These are phyloP conservation scores for Drosophila formosana DNA, from an alignment of 2,888 invertebrate genomes.

Conservation along the genomic window DNA sequence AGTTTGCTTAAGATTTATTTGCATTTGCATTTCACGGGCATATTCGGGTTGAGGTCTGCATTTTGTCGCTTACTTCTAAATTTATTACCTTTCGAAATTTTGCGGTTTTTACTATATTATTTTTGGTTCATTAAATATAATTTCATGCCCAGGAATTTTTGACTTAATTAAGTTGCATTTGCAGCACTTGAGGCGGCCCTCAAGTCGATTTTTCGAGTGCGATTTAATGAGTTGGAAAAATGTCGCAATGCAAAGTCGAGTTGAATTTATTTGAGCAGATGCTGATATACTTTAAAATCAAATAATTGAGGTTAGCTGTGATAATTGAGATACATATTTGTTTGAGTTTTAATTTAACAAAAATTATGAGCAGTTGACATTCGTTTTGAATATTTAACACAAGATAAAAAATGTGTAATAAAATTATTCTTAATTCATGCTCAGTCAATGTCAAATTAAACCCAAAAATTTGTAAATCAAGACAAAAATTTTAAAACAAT, in stretches of 20 bases:
- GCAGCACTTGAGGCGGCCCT: slow-evolving; percentile 30
- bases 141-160: slow-evolving; percentile 61
- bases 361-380: too few relatives aligned
- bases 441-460: too few relatives aligned
- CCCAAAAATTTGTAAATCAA: too few relatives aligned
- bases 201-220: slow-evolving; percentile 33
- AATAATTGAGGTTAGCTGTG: not conserved
- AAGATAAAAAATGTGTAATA: too few relatives aligned
- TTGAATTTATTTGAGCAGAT: slow-evolving; percentile 30
- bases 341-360: not conserved
- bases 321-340: not conserved
- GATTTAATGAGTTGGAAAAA: slow-evolving; percentile 72
- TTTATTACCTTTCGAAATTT: slow-evolving; percentile 62
- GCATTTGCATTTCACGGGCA: slow-evolving; percentile 58
- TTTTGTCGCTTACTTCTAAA: slow-evolving; percentile 50
- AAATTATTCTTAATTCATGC: too few relatives aligned
- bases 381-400: too few relatives aligned
- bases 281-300: not conserved
- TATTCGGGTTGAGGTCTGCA: slow-evolving; percentile 51
- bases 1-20: slow-evolving; percentile 77
- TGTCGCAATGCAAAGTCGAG: slow-evolving; percentile 38
- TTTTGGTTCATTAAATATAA: slow-evolving; percentile 78
- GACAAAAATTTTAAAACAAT: too few relatives aligned
- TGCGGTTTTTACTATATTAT: slow-evolving; percentile 69
- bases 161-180: slow-evolving; percentile 71